phyloP scores from a whole-genome alignment of 2,797 vertebrate species.

The Sebastiscus albofasciatus region DNA sequence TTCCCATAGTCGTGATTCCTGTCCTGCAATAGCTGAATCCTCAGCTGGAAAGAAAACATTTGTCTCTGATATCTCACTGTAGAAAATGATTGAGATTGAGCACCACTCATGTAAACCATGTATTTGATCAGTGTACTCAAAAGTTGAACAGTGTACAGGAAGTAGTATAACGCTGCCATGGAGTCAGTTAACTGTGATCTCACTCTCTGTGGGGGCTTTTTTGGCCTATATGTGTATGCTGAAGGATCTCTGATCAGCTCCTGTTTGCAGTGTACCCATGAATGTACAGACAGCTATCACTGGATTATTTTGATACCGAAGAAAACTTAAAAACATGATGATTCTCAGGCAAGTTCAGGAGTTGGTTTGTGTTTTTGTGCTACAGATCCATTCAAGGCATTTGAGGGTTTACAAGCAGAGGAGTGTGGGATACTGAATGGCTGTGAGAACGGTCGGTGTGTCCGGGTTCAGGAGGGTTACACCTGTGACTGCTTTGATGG shows the following conservation, averaged over 20 bases:
- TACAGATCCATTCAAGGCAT: slow-evolving; percentile 86
- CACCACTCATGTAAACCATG: neutral
- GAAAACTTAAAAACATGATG: neutral
- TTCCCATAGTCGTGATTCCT: neutral
- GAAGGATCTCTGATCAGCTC: neutral
- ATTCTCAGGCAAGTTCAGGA: neutral
- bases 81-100: neutral
- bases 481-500: slow-evolving; percentile 98
- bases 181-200: neutral
- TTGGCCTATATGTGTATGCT: neutral
- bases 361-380: neutral
- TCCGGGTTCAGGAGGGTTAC: slow-evolving; percentile 94
- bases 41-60: neutral
- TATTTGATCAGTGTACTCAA: neutral
- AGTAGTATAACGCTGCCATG: neutral
- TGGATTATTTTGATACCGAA: neutral
- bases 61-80: neutral
- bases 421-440: slow-evolving; percentile 97
- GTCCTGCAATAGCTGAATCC: too few species aligned
- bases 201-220: neutral
- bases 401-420: slow-evolving; percentile 92
- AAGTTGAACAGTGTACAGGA: neutral
- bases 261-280: neutral
- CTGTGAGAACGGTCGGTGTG: slow-evolving; percentile 95
- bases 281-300: neutral